A percentile compares a stretch with the other conserved stretches of the same genome.
phyloP scores from a whole-genome alignment of 2,797 vertebrate species.

The Tolypeutes matacus region DNA sequence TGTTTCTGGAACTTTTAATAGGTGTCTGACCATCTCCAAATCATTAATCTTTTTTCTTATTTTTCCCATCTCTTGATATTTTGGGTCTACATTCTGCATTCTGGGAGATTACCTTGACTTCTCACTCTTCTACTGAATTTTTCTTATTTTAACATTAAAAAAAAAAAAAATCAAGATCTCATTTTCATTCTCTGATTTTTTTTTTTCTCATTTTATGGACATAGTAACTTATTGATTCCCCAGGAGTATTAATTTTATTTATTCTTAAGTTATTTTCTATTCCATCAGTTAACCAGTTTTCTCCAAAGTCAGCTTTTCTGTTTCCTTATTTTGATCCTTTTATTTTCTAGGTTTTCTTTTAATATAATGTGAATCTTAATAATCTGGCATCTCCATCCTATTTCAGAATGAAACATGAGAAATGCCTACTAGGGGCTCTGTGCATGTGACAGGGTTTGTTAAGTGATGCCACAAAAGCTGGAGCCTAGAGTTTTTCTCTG shows the following conservation, averaged over 20 bases:
- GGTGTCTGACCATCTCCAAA: background rate
- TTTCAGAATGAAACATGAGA: background rate
- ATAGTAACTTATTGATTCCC: background rate
- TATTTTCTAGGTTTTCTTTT: background rate
- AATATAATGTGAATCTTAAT: background rate
- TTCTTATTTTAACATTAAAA: background rate
- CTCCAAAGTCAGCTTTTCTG: background rate
- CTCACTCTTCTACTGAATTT: background rate
- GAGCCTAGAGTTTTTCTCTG: background rate
- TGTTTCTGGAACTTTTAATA: background rate
- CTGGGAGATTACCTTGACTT: background rate
- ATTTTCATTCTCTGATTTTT: background rate
- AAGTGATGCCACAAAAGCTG: rapidly evolving
- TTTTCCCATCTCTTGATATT: background rate
- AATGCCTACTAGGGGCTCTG: background rate
- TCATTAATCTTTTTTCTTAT: background rate
- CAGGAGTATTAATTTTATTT: background rate
- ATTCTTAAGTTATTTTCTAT: slow-evolving; percentile 18
- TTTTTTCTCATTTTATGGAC: background rate
- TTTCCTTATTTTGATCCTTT: background rate
- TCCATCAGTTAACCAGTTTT: background rate
- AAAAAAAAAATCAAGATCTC: background rate
- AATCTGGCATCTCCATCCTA: background rate
- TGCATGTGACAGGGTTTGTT: background rate
- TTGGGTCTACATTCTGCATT: background rate